Evolutionary conservation across 2,888 invertebrate species (phyloP).

Genomic region (Drosophila sordidula): DNA sequence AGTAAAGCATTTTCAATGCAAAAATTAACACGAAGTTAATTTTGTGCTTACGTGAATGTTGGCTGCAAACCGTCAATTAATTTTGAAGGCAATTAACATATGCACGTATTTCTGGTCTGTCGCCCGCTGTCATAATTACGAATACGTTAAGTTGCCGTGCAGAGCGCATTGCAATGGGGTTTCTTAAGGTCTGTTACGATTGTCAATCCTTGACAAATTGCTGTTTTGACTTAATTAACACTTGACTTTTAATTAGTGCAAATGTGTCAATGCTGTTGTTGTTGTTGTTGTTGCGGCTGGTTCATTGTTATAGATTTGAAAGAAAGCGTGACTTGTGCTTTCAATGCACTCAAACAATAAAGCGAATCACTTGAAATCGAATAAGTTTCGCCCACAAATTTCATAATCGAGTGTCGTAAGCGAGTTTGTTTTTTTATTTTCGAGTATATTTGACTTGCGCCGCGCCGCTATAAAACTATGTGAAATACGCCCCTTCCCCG

Average conservation of each 20-base stretch:
- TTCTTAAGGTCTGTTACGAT: slow-evolving; percentile 23
- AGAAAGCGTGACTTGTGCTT: slow-evolving; percentile 73
- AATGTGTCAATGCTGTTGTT: slow-evolving; percentile 48
- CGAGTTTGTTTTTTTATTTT: slow-evolving; percentile 32
- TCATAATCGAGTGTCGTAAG: slow-evolving; percentile 73
- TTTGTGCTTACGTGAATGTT: background rate
- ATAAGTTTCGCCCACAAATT: slow-evolving; percentile 60
- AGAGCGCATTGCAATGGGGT: slow-evolving; percentile 1
- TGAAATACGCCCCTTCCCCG: slow-evolving; percentile 12
- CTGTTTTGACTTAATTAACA: slow-evolving; percentile 60
- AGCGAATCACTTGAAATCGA: slow-evolving; percentile 30
- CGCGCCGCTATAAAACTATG: slow-evolving; percentile 5
- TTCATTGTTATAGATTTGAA: slow-evolving; percentile 33
- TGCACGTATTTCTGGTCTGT: slow-evolving; percentile 11
- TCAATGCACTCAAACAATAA: slow-evolving; percentile 48
- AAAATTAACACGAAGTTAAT: background rate
- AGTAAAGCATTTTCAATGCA: background rate
- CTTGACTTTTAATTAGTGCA: slow-evolving; percentile 68
- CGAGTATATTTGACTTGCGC: slow-evolving; percentile 18
- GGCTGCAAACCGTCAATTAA: background rate
- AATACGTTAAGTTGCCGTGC: slow-evolving; percentile 1
- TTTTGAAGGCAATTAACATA: slow-evolving; percentile 11
- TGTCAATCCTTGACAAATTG: slow-evolving; percentile 63
- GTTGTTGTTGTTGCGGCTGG: slow-evolving; percentile 6
- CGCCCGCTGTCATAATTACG: slow-evolving; percentile 9